Percentiles rank a stretch among this genome's conserved stretches.
Conservation (phyloP, 1,140 invertebrate species). For the Danaus plexippus region DNA sequence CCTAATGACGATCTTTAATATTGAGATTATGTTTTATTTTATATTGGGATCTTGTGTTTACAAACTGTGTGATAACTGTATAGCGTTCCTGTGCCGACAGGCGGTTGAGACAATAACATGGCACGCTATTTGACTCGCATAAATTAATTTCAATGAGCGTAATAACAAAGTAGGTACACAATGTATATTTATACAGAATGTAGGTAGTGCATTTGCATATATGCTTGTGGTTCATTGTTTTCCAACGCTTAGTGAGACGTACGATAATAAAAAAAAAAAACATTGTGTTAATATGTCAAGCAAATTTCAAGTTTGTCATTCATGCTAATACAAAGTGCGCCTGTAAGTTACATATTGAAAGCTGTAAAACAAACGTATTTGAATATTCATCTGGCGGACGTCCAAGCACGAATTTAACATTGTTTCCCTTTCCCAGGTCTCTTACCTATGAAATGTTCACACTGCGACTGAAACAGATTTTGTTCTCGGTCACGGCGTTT, state of each 20-base stretch:
- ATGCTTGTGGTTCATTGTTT: too few species aligned
- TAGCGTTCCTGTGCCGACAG: too few species aligned
- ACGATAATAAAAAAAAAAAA: too few species aligned
- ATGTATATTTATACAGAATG: not conserved
- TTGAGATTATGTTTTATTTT: constrained; percentile 34
- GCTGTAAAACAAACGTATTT: constrained; percentile 20
- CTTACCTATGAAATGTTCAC: constrained; percentile 5
- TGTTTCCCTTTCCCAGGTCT: constrained; percentile 19
- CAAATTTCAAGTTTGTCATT: too few species aligned
- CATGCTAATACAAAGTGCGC: too few species aligned
- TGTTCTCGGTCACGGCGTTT: too few species aligned
- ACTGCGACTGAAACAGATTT: too few species aligned
- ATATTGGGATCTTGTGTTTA: constrained; percentile 17
- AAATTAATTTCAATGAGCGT: constrained; percentile 22
- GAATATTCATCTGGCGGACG: constrained; percentile 37
- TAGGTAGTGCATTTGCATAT: too few species aligned
- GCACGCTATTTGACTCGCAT: constrained; percentile 16
- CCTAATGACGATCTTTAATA: constrained; percentile 31
- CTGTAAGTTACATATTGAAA: not conserved
- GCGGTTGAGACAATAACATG: constrained; percentile 9
- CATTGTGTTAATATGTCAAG: too few species aligned
- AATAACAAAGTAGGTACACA: constrained; percentile 18
- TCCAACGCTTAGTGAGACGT: too few species aligned
- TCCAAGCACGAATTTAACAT: constrained; percentile 29
- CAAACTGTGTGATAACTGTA: constrained; percentile 13